A percentile compares a stretch with the other conserved stretches of the same genome.
Conservation (phyloP, 2,113 vertebrate species). For the Triplophysa dalaica region DNA sequence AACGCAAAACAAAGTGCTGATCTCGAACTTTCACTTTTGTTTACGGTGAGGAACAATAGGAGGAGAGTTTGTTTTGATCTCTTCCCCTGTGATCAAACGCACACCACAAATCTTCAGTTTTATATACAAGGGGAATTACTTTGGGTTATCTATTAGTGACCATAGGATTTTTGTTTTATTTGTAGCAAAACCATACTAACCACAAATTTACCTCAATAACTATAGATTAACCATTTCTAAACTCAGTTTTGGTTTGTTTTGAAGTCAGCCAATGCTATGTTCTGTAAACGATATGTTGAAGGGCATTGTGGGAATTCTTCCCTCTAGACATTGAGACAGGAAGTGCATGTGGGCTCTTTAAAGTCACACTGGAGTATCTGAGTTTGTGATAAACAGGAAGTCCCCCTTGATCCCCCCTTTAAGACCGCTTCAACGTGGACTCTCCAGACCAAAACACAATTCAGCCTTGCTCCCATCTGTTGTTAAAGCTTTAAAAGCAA, state of each 20-base stretch:
- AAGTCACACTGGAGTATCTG: background rate
- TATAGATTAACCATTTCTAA: too few relatives aligned
- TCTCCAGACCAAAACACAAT: background rate
- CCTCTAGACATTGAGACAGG: background rate
- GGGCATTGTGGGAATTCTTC: background rate
- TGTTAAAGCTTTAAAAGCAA: too few relatives aligned
- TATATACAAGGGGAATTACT: background rate
- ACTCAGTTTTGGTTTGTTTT: background rate
- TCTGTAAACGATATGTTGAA: background rate
- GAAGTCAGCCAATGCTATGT: background rate
- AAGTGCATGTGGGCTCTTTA: slow-evolving; percentile 3
- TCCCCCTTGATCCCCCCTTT: background rate
- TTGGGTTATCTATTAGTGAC: too few relatives aligned
- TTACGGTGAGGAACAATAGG: background rate
- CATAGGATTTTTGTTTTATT: too few relatives aligned
- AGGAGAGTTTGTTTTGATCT: background rate
- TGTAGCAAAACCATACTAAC: too few relatives aligned
- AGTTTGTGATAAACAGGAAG: slow-evolving; percentile 29
- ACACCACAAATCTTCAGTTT: background rate
- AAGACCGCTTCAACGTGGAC: background rate
- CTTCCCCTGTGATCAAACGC: background rate
- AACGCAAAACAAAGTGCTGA: background rate
- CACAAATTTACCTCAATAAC: background rate
- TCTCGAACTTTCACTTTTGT: slow-evolving; percentile 8
- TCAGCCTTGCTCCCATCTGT: background rate